Evolutionary conservation across 2,888 invertebrate species (phyloP).

Genomic region (Eupeodes latifasciatus): DNA sequence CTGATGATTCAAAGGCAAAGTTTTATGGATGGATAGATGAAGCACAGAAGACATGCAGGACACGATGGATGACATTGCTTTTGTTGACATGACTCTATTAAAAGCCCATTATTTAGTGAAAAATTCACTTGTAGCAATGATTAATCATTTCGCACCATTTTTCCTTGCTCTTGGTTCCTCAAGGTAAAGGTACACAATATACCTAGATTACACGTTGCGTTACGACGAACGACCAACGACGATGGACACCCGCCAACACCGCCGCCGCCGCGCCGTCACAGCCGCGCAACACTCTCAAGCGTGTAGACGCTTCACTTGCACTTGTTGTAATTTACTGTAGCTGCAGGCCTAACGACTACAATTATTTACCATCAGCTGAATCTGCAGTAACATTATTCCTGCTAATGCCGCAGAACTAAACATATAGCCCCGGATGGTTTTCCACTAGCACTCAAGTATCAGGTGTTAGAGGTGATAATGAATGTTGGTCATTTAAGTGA

Average conservation of each 20-base stretch:
- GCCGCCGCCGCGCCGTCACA: no score
- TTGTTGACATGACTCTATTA: constrained; percentile 76
- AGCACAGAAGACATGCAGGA: not conserved
- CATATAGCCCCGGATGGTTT: constrained; percentile 73
- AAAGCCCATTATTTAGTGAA: constrained; percentile 70
- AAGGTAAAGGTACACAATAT: not conserved
- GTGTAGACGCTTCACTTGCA: constrained; percentile 61
- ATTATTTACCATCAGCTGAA: constrained; percentile 72
- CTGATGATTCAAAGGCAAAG: not conserved
- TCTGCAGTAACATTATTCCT: constrained; percentile 65
- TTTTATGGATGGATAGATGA: not conserved
- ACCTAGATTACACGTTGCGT: not conserved
- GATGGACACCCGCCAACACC: no score
- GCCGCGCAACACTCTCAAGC: not conserved
- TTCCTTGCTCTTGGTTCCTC: constrained; percentile 45
- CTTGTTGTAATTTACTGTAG: constrained; percentile 69
- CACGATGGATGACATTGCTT: constrained; percentile 65
- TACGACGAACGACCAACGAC: no score
- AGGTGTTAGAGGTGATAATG: constrained; percentile 76
- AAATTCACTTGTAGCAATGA: constrained; percentile 69
- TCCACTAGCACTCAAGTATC: constrained; percentile 70
- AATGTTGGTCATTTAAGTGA: constrained; percentile 76
- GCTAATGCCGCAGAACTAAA: constrained; percentile 73
- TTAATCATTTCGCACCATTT: constrained; percentile 74
- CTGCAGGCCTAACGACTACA: constrained; percentile 74